A percentile compares a stretch with the other conserved stretches of the same genome.
These are phyloP conservation scores for Taenioides sp. DNA, from an alignment of 2,797 vertebrate genomes.

Conservation along the genomic window DNA sequence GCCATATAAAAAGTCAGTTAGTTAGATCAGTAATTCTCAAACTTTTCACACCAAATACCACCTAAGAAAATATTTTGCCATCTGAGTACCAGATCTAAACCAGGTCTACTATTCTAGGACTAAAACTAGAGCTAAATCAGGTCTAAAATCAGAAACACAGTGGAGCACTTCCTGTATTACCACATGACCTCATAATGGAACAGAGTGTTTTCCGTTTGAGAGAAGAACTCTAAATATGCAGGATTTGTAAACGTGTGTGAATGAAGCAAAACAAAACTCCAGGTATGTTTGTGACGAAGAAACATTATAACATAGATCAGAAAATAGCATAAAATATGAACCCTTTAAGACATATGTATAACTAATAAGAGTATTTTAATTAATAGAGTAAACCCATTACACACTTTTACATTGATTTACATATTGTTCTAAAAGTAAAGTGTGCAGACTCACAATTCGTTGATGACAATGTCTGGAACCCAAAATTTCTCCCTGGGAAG, in stretches of 20 bases:
- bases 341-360: neutral
- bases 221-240: too few relatives aligned
- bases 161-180: too few relatives aligned
- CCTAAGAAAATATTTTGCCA: neutral
- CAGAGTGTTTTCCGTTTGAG: too few relatives aligned
- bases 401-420: neutral
- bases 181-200: too few relatives aligned
- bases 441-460: slow-evolving; percentile 77
- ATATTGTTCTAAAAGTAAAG: neutral
- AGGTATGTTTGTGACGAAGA: too few relatives aligned
- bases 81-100: neutral
- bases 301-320: too few relatives aligned
- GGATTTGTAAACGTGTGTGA: too few relatives aligned
- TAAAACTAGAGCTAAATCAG: neutral
- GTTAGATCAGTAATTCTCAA: too few relatives aligned
- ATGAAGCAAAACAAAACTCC: too few relatives aligned
- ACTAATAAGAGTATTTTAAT: neutral
- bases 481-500: slow-evolving; percentile 70
- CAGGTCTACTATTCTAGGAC: neutral
- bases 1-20: neutral
- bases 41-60: too few relatives aligned
- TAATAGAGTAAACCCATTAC: neutral
- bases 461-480: slow-evolving; percentile 70
- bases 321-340: too few relatives aligned
- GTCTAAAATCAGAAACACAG: neutral